Conservation (phyloP, 1,140 invertebrate species). For the Euborellia annulipes region DNA sequence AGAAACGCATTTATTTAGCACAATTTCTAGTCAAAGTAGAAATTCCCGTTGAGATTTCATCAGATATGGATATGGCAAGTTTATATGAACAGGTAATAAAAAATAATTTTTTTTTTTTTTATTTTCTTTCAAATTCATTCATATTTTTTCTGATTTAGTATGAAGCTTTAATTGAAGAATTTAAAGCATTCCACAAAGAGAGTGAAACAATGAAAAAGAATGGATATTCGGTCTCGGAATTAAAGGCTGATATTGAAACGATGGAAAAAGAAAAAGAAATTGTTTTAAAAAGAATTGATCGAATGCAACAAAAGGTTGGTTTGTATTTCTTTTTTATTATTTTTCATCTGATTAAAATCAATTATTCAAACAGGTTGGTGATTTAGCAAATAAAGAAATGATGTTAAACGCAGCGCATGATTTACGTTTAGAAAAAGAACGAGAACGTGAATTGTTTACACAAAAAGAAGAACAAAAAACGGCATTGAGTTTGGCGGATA, state of each 20-base stretch:
- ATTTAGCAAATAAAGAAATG: conserved; percentile 31
- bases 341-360: conserved; percentile 4
- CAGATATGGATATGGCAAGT: conserved; percentile 56
- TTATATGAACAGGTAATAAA: conserved; percentile 43
- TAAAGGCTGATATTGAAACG: conserved; percentile 52
- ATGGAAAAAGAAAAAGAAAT: conserved; percentile 79
- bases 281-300: conserved; percentile 49
- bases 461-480: conserved; percentile 42
- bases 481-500: conserved; percentile 33
- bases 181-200: conserved; percentile 64
- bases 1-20: conserved; percentile 68
- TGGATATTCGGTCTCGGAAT: conserved; percentile 33
- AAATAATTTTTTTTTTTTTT: conserved; percentile 1
- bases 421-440: conserved; percentile 54
- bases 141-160: conserved; percentile 34
- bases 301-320: conserved; percentile 48
- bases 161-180: conserved; percentile 60
- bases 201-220: conserved; percentile 45
- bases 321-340: too few species aligned
- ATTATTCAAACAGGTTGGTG: conserved; percentile 31
- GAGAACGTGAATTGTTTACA: conserved; percentile 45
- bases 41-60: conserved; percentile 60
- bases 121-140: too few species aligned
- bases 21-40: conserved; percentile 59
- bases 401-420: conserved; percentile 49